phyloP scores from a whole-genome alignment of 2,888 invertebrate genomes.

The Ichneumoninae sp. region DNA sequence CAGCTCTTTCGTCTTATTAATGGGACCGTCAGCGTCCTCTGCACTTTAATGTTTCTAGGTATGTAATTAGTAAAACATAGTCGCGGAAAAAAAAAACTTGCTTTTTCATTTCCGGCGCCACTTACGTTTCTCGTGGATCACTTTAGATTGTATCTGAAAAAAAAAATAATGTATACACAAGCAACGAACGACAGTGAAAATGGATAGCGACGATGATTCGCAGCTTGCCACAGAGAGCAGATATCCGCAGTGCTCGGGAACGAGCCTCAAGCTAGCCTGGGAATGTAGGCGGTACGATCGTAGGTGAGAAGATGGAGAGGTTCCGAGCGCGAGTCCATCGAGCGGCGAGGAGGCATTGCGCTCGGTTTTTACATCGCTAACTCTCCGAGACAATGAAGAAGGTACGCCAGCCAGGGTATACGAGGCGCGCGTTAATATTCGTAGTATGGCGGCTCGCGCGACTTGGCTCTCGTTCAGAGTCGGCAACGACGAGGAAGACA shows the following conservation, averaged over 20 bases:
- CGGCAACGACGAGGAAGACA: constrained; percentile 51
- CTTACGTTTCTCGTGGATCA: neutral
- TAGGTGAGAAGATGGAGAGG: constrained; percentile 66
- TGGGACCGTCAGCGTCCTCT: too few relatives aligned
- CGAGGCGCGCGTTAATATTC: constrained; percentile 77
- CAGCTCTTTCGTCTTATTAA: neutral
- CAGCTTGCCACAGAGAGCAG: neutral
- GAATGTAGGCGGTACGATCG: constrained; percentile 57
- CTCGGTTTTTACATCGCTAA: constrained; percentile 13
- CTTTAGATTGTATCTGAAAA: neutral
- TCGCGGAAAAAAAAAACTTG: too few relatives aligned
- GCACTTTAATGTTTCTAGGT: too few relatives aligned
- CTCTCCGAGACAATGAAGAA: constrained; percentile 74
- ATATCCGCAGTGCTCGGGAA: constrained; percentile 36
- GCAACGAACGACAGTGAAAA: constrained; percentile 1
- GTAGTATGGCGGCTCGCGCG: constrained; percentile 66
- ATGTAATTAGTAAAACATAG: too few relatives aligned
- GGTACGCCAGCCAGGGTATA: constrained; percentile 63
- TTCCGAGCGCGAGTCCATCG: constrained; percentile 43
- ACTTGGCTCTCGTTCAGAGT: constrained; percentile 56
- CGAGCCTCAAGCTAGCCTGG: constrained; percentile 47
- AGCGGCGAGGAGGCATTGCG: constrained; percentile 14
- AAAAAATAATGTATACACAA: neutral
- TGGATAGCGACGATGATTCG: constrained; percentile 28
- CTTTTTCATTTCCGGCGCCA: too few relatives aligned